phyloP scores from a whole-genome alignment of 2,888 invertebrate genomes.

The Diachrysia chrysitis region DNA sequence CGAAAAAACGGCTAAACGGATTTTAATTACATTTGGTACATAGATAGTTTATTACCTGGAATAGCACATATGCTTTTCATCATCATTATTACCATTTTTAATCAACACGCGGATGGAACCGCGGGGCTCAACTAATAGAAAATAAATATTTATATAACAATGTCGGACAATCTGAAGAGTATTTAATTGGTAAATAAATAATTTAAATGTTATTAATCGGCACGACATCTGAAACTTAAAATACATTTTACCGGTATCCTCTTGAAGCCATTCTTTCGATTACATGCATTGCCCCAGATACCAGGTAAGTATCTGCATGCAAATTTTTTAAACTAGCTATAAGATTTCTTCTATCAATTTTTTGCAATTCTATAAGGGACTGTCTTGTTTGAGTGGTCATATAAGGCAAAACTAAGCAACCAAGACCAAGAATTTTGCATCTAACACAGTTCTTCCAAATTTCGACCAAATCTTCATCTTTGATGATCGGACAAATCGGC shows the following conservation, averaged over 20 bases:
- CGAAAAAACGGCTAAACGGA: too few species aligned
- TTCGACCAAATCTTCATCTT: conserved; percentile 82
- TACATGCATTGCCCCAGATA: conserved; percentile 85
- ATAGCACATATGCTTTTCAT: too few species aligned
- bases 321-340: conserved; percentile 84
- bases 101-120: too few species aligned
- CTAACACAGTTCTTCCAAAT: conserved; percentile 86
- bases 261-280: conserved; percentile 79
- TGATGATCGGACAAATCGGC: conserved; percentile 82
- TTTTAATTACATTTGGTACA: too few species aligned
- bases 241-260: conserved; percentile 67
- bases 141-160: too few species aligned
- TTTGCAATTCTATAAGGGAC: conserved; percentile 77
- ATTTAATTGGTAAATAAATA: not conserved
- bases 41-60: too few species aligned
- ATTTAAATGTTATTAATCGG: not conserved
- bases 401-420: conserved; percentile 84
- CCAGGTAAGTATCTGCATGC: conserved; percentile 82
- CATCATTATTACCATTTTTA: too few species aligned
- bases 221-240: too few species aligned
- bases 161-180: too few species aligned
- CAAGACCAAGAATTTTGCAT: conserved; percentile 82
- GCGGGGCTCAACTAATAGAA: too few species aligned
- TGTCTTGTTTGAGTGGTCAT: conserved; percentile 79
- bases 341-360: conserved; percentile 83